Conservation (phyloP, 2,888 invertebrate genomes). For the Tineola bisselliella region DNA sequence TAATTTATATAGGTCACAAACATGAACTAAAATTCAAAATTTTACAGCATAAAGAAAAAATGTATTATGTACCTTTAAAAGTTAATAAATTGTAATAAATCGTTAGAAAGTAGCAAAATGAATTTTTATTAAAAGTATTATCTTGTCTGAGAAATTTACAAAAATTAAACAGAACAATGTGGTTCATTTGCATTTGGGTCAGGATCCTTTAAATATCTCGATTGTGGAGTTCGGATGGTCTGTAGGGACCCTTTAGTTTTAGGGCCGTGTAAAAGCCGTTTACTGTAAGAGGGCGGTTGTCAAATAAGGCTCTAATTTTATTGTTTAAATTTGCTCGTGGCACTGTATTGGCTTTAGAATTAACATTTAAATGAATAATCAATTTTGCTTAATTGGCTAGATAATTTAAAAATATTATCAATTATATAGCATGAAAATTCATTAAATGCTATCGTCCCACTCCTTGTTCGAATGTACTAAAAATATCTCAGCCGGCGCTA, state of each 20-base stretch:
- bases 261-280: constrained; percentile 11
- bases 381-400: not conserved
- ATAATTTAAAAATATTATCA: not conserved
- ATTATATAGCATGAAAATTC: not conserved
- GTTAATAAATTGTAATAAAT: no score
- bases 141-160: not conserved
- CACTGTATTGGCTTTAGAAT: not conserved
- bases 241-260: constrained; percentile 9
- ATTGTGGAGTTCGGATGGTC: not conserved
- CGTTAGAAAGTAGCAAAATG: no score
- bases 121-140: not conserved
- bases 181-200: constrained; percentile 10
- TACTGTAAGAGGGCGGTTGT: constrained; percentile 1
- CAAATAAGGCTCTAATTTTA: constrained; percentile 12
- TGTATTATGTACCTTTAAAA: no score
- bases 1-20: no score
- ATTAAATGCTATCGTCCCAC: no score
- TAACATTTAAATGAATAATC: not conserved
- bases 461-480: no score
- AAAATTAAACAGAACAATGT: constrained; percentile 2
- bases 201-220: not conserved
- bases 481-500: no score
- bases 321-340: not conserved
- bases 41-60: no score
- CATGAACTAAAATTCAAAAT: no score